phyloP scores from a whole-genome alignment of 1,140 invertebrate genomes.

The Drosophila serrata region DNA sequence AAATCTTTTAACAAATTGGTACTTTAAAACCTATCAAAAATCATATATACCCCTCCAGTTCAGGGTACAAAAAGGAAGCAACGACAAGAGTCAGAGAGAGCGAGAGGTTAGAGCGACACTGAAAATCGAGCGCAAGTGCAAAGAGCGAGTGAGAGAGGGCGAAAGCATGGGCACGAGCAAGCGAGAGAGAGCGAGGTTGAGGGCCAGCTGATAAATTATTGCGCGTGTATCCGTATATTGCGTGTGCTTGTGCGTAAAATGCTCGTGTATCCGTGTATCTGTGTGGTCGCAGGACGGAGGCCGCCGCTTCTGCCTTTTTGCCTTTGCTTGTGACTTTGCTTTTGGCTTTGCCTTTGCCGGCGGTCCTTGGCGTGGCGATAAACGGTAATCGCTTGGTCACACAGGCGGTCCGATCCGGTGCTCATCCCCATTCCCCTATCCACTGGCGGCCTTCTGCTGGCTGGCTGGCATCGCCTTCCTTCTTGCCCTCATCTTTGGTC shows the following conservation, averaged over 20 bases:
- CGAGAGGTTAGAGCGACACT: conserved; percentile 54
- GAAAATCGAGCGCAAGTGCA: conserved; percentile 58
- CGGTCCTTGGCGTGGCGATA: conserved; percentile 74
- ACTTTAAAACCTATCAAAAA: not conserved
- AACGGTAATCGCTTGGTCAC: conserved; percentile 80
- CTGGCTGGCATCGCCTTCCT: conserved; percentile 14
- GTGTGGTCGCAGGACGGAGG: conserved; percentile 63
- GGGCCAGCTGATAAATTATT: conserved; percentile 78
- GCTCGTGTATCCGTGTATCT: conserved; percentile 16
- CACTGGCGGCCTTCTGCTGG: conserved; percentile 17
- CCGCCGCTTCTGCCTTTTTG: conserved; percentile 24
- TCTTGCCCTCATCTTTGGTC: conserved; percentile 5
- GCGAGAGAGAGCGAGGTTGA: conserved; percentile 40
- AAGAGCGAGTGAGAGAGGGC: conserved; percentile 33
- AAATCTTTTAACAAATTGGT: too few species aligned
- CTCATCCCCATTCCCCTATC: conserved; percentile 31
- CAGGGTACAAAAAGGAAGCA: conserved; percentile 60
- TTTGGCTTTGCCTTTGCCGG: conserved; percentile 42
- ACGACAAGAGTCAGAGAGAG: conserved; percentile 44
- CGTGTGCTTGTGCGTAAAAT: conserved; percentile 24
- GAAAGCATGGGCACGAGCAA: conserved; percentile 26
- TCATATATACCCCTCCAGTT: not conserved
- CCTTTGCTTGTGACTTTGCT: conserved; percentile 8
- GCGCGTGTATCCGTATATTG: conserved; percentile 32
- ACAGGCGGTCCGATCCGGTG: conserved; percentile 42